Percentiles rank a stretch among this genome's conserved stretches.
Conservation (phyloP, 1,140 invertebrate genomes). For the Triops cancriformis region DNA sequence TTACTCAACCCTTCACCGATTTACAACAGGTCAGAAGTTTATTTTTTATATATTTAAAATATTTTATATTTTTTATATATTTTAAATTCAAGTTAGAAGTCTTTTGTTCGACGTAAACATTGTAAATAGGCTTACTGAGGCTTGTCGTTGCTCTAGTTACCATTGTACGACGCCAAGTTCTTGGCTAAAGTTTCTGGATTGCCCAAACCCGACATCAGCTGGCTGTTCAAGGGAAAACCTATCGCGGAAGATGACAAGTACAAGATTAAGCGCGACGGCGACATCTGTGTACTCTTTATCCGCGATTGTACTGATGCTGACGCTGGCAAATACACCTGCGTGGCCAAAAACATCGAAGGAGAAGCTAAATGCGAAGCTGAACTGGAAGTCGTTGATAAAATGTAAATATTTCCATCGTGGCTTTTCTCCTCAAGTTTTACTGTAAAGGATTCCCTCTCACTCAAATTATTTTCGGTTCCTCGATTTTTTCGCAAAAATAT, state of each 20-base stretch:
- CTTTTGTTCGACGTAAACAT: background rate
- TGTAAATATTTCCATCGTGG: slow-evolving; percentile 49
- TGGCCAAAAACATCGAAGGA: slow-evolving; percentile 69
- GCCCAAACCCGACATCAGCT: slow-evolving; percentile 74
- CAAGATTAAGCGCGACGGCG: slow-evolving; percentile 65
- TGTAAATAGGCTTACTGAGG: background rate
- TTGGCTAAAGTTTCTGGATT: slow-evolving; percentile 71
- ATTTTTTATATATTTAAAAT: no score
- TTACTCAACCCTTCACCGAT: slow-evolving; percentile 73
- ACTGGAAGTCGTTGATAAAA: slow-evolving; percentile 67
- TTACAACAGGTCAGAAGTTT: slow-evolving; percentile 59
- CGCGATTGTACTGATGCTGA: slow-evolving; percentile 57
- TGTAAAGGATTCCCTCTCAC: background rate
- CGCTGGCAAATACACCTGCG: slow-evolving; percentile 64
- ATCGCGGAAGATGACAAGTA: slow-evolving; percentile 62
- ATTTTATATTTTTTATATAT: no score
- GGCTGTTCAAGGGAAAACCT: slow-evolving; percentile 68
- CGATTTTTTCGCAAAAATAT: background rate
- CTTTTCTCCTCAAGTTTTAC: slow-evolving; percentile 12
- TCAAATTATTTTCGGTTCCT: background rate
- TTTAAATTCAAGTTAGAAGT: slow-evolving; percentile 55
- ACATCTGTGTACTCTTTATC: slow-evolving; percentile 64
- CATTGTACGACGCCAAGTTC: slow-evolving; percentile 68
- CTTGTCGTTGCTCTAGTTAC: slow-evolving; percentile 44
- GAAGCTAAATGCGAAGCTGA: slow-evolving; percentile 62